Evolutionary conservation across 2,113 vertebrate genomes (phyloP).

Genomic region (Crocuta crocuta): DNA sequence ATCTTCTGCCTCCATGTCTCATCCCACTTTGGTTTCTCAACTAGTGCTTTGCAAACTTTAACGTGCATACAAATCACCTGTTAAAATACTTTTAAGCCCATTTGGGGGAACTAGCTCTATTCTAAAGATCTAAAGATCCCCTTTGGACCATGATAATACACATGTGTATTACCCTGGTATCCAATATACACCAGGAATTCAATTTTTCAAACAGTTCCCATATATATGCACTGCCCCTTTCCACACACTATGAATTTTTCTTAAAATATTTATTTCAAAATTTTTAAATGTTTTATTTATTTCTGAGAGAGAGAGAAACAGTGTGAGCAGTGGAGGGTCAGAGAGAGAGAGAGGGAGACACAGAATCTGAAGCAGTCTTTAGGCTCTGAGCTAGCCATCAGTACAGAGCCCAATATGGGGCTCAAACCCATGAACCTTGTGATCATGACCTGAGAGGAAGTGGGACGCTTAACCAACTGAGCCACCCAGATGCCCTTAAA

Average conservation of each 20-base stretch:
- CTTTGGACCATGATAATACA: background rate
- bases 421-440: too few relatives aligned
- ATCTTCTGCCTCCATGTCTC: background rate
- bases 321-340: too few relatives aligned
- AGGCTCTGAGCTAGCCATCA: too few relatives aligned
- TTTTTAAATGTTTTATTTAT: too few relatives aligned
- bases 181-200: background rate
- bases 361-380: too few relatives aligned
- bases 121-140: background rate
- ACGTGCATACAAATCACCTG: background rate
- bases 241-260: conserved; percentile 1
- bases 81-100: background rate
- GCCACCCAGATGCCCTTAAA: background rate
- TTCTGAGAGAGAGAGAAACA: too few relatives aligned
- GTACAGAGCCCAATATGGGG: too few relatives aligned
- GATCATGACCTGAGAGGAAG: too few relatives aligned
- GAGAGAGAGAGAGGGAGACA: too few relatives aligned
- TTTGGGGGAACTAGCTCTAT: background rate
- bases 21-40: background rate
- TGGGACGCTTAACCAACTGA: too few relatives aligned
- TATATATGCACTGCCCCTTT: background rate
- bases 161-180: background rate
- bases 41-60: background rate
- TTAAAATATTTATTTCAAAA: background rate
- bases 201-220: background rate